Conservation (phyloP, 2,888 invertebrate genomes). For the Dynastes tityus region DNA sequence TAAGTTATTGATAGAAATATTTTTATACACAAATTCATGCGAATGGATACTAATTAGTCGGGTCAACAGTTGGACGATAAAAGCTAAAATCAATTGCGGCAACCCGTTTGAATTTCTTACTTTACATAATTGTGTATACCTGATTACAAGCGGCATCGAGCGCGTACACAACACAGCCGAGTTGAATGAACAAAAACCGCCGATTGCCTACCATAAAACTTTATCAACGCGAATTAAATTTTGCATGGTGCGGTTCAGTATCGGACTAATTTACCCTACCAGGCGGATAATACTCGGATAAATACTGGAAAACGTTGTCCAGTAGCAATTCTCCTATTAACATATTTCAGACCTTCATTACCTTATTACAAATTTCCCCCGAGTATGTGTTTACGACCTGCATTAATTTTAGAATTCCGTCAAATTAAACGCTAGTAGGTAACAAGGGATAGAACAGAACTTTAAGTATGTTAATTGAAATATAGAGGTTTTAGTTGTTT, state of each 20-base stretch:
- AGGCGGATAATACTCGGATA: conserved; percentile 23
- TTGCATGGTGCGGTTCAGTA: conserved; percentile 37
- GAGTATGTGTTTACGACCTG: conserved; percentile 33
- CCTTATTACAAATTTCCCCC: conserved; percentile 42
- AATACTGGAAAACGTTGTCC: conserved; percentile 40
- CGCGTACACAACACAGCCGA: neutral
- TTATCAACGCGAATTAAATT: conserved; percentile 46
- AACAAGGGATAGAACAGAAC: conserved; percentile 2
- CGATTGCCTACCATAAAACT: conserved; percentile 43
- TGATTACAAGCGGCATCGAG: conserved; percentile 22
- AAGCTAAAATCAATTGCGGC: conserved; percentile 38
- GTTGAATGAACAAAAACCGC: conserved; percentile 39
- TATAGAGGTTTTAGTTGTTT: conserved; percentile 5
- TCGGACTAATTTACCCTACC: conserved; percentile 36
- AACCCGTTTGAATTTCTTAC: conserved; percentile 29
- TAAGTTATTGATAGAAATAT: neutral
- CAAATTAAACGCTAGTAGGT: conserved; percentile 36
- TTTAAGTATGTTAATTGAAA: conserved; percentile 19
- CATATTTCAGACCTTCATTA: conserved; percentile 47
- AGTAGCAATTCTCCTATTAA: conserved; percentile 32
- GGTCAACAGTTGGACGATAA: conserved; percentile 39
- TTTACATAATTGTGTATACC: conserved; percentile 42
- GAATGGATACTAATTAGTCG: conserved; percentile 18
- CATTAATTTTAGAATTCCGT: conserved; percentile 37
- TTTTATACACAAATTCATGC: neutral